These are phyloP conservation scores for Laspeyria flexula DNA, from an alignment of 2,888 invertebrate species.

Conservation along the genomic window DNA sequence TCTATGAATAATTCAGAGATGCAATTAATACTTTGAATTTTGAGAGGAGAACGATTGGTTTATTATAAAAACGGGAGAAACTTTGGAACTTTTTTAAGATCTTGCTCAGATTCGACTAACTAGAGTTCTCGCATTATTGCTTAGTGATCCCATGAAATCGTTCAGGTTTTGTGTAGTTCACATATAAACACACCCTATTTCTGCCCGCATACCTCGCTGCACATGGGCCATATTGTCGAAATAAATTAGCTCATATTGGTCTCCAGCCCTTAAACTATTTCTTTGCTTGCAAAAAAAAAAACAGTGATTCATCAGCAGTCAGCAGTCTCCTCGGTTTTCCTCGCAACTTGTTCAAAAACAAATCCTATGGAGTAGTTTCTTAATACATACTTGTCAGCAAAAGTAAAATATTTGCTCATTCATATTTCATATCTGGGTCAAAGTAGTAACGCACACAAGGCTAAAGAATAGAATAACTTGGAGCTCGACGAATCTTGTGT, in stretches of 20 bases:
- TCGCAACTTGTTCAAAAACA: not conserved
- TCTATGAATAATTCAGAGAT: slow-evolving; percentile 36
- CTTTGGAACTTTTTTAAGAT: too few relatives aligned
- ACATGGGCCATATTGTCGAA: slow-evolving; percentile 3
- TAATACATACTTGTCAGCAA: not conserved
- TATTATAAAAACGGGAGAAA: too few relatives aligned
- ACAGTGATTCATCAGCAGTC: not conserved
- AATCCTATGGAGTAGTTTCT: not conserved
- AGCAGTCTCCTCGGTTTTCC: not conserved
- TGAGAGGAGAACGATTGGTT: slow-evolving; percentile 7
- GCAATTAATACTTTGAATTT: slow-evolving; percentile 20
- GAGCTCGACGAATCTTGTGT: not conserved
- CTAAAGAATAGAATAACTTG: not conserved
- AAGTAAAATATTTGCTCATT: not conserved
- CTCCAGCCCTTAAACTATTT: not conserved
- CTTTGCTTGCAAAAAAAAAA: not conserved
- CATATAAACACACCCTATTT: too few relatives aligned
- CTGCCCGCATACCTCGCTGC: too few relatives aligned
- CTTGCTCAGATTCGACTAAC: too few relatives aligned
- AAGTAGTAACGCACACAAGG: not conserved
- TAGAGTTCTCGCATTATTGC: too few relatives aligned
- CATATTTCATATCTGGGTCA: not conserved
- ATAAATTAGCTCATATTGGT: not conserved
- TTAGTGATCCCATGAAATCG: too few relatives aligned
- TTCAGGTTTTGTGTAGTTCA: too few relatives aligned